phyloP scores from a whole-genome alignment of 1,140 invertebrate species.

The Bicyclus anynana region DNA sequence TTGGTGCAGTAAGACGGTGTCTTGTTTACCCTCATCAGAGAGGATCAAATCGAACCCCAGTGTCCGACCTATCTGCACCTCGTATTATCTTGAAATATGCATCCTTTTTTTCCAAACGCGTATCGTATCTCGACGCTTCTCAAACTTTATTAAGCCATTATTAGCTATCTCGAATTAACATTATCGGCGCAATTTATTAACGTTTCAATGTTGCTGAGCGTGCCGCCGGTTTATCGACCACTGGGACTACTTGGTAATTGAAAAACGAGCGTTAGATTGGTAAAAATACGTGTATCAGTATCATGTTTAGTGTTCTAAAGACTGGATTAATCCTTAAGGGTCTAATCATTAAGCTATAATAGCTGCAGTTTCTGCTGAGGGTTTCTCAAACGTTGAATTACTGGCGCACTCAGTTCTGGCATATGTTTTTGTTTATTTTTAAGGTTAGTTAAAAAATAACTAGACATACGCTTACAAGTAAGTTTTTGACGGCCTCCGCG shows the following conservation, averaged over 20 bases:
- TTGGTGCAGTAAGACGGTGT: no score
- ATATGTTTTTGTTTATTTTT: no score
- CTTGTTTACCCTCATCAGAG: neutral
- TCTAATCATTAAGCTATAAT: no score
- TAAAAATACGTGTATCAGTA: neutral
- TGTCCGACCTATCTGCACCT: neutral
- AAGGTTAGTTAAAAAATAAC: no score
- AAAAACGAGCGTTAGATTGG: neutral
- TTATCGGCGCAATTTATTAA: constrained; percentile 23
- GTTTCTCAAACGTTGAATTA: no score
- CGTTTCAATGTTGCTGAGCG: constrained; percentile 14
- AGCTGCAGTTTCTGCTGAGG: no score
- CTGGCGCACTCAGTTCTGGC: no score
- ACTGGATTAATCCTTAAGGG: no score
- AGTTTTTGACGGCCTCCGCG: no score
- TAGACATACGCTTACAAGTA: no score
- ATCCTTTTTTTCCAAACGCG: constrained; percentile 12
- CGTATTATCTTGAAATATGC: constrained; percentile 17
- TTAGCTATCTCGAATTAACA: constrained; percentile 24
- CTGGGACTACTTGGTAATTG: constrained; percentile 2
- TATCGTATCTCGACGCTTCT: constrained; percentile 9
- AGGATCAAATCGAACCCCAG: neutral
- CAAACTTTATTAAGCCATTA: constrained; percentile 33
- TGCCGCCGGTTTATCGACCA: constrained; percentile 16
- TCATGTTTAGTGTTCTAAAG: no score